These are phyloP conservation scores for Pyralis farinalis DNA, from an alignment of 2,888 invertebrate genomes.

Conservation along the genomic window DNA sequence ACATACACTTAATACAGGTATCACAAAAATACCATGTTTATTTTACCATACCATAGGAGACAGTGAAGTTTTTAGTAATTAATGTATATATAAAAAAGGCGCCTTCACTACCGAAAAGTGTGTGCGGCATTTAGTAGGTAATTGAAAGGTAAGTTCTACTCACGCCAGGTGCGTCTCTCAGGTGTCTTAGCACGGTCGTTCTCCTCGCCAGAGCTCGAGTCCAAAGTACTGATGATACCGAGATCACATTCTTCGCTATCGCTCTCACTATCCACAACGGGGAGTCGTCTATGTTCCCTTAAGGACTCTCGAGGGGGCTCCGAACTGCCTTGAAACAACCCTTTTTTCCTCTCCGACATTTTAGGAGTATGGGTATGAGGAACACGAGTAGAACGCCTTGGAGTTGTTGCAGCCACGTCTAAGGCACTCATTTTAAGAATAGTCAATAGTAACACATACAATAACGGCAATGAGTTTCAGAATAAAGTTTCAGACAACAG, in stretches of 20 bases:
- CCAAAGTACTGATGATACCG: slow-evolving; percentile 80
- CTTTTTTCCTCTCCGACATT: slow-evolving; percentile 83
- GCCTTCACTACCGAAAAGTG: no score
- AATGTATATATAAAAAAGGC: no score
- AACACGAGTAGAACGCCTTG: slow-evolving; percentile 57
- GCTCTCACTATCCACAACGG: slow-evolving; percentile 70
- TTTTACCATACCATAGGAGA: no score
- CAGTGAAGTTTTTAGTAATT: no score
- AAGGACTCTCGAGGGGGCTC: slow-evolving; percentile 52
- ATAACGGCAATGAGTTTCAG: slow-evolving; percentile 27
- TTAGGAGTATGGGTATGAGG: slow-evolving; percentile 77
- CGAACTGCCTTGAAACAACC: slow-evolving; percentile 74
- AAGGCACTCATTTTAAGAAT: slow-evolving; percentile 23
- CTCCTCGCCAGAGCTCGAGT: slow-evolving; percentile 72
- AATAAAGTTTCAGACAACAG: slow-evolving; percentile 22
- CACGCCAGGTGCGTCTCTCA: slow-evolving; percentile 54
- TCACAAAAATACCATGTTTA: no score
- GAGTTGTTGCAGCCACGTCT: slow-evolving; percentile 62
- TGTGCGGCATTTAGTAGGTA: no score
- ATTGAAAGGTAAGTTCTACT: slow-evolving; percentile 34
- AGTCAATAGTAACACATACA: slow-evolving; percentile 23
- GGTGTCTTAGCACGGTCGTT: slow-evolving; percentile 63
- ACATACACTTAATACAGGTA: no score
- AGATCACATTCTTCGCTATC: slow-evolving; percentile 78
- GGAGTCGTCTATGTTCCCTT: slow-evolving; percentile 60